phyloP scores from a whole-genome alignment of 2,888 invertebrate genomes.

The Drosophila differens region DNA sequence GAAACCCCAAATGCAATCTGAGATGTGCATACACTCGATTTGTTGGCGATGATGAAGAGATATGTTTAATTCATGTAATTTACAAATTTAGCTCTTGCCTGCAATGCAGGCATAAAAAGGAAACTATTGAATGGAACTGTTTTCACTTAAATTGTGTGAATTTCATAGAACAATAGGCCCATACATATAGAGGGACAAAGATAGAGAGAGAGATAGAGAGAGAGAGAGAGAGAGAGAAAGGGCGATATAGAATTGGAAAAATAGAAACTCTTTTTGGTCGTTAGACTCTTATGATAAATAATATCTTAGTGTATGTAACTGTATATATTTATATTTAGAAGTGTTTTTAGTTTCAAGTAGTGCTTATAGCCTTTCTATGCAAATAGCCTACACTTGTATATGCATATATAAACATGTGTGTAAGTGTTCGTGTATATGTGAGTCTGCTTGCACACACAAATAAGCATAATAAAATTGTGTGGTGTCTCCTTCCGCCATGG shows the following conservation, averaged over 20 bases:
- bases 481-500: conserved; percentile 64
- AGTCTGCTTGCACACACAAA: conserved; percentile 43
- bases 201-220: neutral
- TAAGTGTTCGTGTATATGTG: conserved; percentile 5
- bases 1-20: conserved; percentile 61
- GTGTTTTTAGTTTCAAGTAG: conserved; percentile 59
- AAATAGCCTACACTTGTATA: conserved; percentile 44
- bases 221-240: neutral
- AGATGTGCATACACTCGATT: conserved; percentile 56
- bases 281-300: conserved; percentile 47
- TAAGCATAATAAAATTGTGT: conserved; percentile 77
- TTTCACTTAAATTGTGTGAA: conserved; percentile 33
- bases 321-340: conserved; percentile 1
- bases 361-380: conserved; percentile 75
- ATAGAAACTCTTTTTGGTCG: conserved; percentile 25
- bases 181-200: conserved; percentile 5
- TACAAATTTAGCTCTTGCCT: conserved; percentile 25
- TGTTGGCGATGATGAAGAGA: conserved; percentile 41
- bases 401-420: conserved; percentile 4
- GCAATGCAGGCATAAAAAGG: conserved; percentile 1
- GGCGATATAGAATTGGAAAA: neutral
- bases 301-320: conserved; percentile 54
- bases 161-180: neutral
- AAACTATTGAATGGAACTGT: conserved; percentile 44
- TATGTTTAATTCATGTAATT: conserved; percentile 63